Conservation (phyloP, 2,113 vertebrate species). For the Etheostoma cragini region DNA sequence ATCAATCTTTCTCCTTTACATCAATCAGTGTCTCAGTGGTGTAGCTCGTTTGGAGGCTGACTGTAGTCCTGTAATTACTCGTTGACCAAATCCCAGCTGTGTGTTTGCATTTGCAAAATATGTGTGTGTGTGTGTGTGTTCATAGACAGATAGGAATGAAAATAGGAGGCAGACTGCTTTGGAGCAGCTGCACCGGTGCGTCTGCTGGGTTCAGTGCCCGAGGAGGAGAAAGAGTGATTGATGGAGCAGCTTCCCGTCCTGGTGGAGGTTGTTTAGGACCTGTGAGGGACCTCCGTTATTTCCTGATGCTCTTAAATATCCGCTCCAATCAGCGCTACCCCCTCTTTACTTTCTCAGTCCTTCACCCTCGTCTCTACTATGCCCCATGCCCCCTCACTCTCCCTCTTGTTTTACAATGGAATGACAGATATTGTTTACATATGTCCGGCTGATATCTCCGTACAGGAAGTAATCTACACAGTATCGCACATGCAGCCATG, state of each 20-base stretch:
- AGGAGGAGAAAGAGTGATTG: constrained; percentile 65
- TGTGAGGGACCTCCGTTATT: constrained; percentile 62
- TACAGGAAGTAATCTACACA: constrained; percentile 48
- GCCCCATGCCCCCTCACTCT: constrained; percentile 9
- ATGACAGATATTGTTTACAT: constrained; percentile 64
- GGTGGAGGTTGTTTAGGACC: constrained; percentile 63
- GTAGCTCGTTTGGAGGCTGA: constrained; percentile 41
- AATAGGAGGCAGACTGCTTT: constrained; percentile 60
- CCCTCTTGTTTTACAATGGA: constrained; percentile 42
- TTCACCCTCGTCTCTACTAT: constrained; percentile 8
- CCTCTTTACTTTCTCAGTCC: constrained; percentile 24
- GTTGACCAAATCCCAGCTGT: constrained; percentile 60
- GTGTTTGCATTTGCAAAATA: constrained; percentile 46
- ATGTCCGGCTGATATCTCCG: constrained; percentile 53
- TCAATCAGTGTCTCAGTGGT: constrained; percentile 55
- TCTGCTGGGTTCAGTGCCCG: constrained; percentile 34
- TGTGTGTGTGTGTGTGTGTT: constrained; percentile 37
- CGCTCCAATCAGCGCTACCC: neutral
- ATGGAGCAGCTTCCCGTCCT: constrained; percentile 67
- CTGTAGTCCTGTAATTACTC: constrained; percentile 70
- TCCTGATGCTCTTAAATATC: constrained; percentile 65
- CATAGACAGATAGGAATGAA: constrained; percentile 68
- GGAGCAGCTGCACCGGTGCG: constrained; percentile 59
- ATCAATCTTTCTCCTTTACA: constrained; percentile 45
- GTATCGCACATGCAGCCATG: constrained; percentile 55